Evolutionary conservation across 1,140 invertebrate species (phyloP), one percentile per base, ranked within the genome.

Genomic region (Bombus consobrinus): DNA sequence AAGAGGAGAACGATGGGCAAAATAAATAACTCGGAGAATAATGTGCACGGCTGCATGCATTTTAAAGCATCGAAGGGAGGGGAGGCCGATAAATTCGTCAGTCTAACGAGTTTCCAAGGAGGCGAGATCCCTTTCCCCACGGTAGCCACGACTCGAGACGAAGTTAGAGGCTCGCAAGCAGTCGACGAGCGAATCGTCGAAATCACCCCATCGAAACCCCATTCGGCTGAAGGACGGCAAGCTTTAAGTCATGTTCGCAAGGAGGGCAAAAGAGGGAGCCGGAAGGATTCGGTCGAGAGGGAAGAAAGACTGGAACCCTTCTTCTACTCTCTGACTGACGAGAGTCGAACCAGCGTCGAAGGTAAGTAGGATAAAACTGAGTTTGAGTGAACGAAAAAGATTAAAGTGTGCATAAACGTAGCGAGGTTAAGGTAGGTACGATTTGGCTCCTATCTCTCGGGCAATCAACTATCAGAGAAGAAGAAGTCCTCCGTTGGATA

Each of bases 181-280:
- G 88, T 88, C 88, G 88, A 62, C 83, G 90, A 89, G 75, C 87
- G 83, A 91, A 88, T 91, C 90, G 88, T 89, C 85, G 85, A 89
- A 91, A 89, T 87, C 84, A 91, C 87, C 90, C 90, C 88, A 91
- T 91, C 90, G 90, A 89, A 90, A 90, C 86, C 83, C 89, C 89
- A 85, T 90, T 88, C 86, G 90, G 53, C 78, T 81, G 85, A 91
- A 90, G 87, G 87, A 89, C 85, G 88, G 88, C 71, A 85, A 90
- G 91, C 89, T 91, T 91, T 91, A 90, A 91, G 90, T 91, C 88
- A 83, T 83, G 90, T 82, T 91, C 90, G 88, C 87, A 91, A 91
- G 90, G 83, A 91, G 86, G 86, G 90, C 81, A 90, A 87, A 90
- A 87, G 85, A 87, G 81, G 90, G 78, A 84, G 82, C 74, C 79